Base-by-base conservation (phyloP, 2,797 vertebrate species). In the Etheostoma perlongum region DNA sequence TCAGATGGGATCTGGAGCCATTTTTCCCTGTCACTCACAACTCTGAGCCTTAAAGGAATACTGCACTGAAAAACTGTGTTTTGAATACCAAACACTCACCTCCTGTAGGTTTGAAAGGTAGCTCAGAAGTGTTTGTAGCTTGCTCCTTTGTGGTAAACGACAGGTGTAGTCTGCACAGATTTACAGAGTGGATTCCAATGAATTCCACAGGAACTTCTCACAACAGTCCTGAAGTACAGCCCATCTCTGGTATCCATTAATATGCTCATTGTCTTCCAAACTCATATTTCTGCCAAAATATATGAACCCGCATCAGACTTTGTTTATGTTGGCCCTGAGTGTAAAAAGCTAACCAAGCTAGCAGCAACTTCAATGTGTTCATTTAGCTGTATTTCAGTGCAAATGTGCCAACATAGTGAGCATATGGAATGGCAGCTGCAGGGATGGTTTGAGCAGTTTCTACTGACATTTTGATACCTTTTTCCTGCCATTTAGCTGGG, bases 1-100 rank as follows among this genome's bases (percentile, higher is more conserved):
- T 78, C 74, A 62, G 49, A 85, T 71, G 65, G 58, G 55, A 76
- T 54, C 74, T 18, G 18, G 62, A 70, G 79, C 66, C 73, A 75
- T 85, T 85, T 69, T 75, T 64, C 62, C 63, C 78, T 80, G 72
- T 90, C 88, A 82, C 61, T 89, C 74, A 65, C 59, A 55, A 48
- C 55, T 36, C 61, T 4, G 42, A 85, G 71, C 59, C 77, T 79
- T 83, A 75, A 70, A 86, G 71, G 53, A 77, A 55, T 62, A 70
- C 55, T 42, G 21, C 47, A n/a, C n/a, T 1, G 33, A 68, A 81
- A 80, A 61, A 53, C 3, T 5, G 13, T 21, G 55, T 16, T 68
- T 18, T 68, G 74, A 81, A 78, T 78, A 75, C 66, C 55, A 85
- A 83, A 67, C 47, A 25, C 51, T 44, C 19, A 27, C 51, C 58